Base-by-base conservation (phyloP, 2,113 vertebrate genomes). In the Regulus satrapa region DNA sequence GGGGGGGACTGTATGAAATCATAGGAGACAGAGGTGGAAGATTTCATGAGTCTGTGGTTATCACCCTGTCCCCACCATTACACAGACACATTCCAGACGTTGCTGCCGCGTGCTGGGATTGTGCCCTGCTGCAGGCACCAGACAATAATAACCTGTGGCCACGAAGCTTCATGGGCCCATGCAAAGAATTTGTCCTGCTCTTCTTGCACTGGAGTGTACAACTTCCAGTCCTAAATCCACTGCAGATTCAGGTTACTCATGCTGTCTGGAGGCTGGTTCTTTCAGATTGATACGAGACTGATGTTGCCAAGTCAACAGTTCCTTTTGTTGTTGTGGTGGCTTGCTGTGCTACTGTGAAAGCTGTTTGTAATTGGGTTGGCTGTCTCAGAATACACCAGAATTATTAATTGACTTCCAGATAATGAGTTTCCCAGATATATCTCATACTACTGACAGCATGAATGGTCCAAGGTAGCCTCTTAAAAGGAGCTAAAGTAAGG, bases 81-180 rank as follows among this genome's bases (percentile, higher is more conserved):
- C 31, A 41, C 49, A 73, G 58, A 28, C 5, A 1, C n/a, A n/a
- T n/a, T n/a, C n/a, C 40, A 46, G 64, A 45, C 51, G 55, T 28
- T 64, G 41, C 36, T 58, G 1, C 43, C 18, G 14, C 2, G 0
- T 48, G 40, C 23, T 59, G 8, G 24, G 34, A 46, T 19, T 0
- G 0, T 79, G 72, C 23, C 31, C 23, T 61, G 19, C 41, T 56
- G 71, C 40, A 76, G n/a, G 13, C 25, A 48, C 23, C 45, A 36
- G 80, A 9, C 54, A 48, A 3, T 4, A 48, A 3, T 4, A 5
- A 3, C 1, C 3, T 31, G 21, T 41, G 28, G 19, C 36, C 24
- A 0, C 32, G 40, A 80, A 86, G n/a, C 55, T 48, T 76, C 63
- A 17, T 54, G 74, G 48, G 66, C 31, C n/a, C 31, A 25, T 34